Evolutionary conservation across 1,140 invertebrate species (phyloP).

Genomic region (Brachionus asplanchnoidis): DNA sequence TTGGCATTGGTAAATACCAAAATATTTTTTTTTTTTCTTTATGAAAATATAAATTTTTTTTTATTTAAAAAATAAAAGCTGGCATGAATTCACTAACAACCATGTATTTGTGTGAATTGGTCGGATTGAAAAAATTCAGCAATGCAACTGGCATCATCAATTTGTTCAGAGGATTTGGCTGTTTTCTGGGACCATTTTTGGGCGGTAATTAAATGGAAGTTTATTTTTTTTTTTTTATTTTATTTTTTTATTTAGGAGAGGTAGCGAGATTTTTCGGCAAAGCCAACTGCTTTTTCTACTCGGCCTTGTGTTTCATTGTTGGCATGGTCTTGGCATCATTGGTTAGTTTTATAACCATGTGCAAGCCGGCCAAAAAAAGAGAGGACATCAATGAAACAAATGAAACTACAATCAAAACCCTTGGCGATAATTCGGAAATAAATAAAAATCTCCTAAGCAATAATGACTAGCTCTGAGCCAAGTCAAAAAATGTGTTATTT

Average conservation of each 20-base stretch:
- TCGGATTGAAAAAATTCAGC: slow-evolving; percentile 22
- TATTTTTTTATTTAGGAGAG: background rate
- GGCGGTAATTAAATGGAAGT: background rate
- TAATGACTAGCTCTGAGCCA: background rate
- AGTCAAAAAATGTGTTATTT: background rate
- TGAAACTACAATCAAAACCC: slow-evolving; percentile 12
- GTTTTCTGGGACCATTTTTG: slow-evolving; percentile 33
- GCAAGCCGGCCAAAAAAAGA: background rate
- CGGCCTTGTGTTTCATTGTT: slow-evolving; percentile 9
- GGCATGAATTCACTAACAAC: slow-evolving; percentile 38
- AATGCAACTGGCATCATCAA: slow-evolving; percentile 39
- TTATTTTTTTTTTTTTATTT: background rate
- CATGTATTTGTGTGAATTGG: slow-evolving; percentile 26
- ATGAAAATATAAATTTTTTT: background rate
- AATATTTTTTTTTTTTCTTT: background rate
- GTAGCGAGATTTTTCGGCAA: background rate
- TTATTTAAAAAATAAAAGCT: background rate
- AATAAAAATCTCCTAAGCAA: slow-evolving; percentile 9
- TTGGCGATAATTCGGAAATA: background rate
- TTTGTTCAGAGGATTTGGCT: slow-evolving; percentile 41
- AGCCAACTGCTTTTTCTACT: background rate
- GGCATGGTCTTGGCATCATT: background rate
- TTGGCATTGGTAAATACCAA: slow-evolving; percentile 10
- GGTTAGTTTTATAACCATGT: slow-evolving; percentile 11
- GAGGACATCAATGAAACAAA: background rate